Conservation (phyloP, 2,888 invertebrate genomes). For the Nudaria mundana region DNA sequence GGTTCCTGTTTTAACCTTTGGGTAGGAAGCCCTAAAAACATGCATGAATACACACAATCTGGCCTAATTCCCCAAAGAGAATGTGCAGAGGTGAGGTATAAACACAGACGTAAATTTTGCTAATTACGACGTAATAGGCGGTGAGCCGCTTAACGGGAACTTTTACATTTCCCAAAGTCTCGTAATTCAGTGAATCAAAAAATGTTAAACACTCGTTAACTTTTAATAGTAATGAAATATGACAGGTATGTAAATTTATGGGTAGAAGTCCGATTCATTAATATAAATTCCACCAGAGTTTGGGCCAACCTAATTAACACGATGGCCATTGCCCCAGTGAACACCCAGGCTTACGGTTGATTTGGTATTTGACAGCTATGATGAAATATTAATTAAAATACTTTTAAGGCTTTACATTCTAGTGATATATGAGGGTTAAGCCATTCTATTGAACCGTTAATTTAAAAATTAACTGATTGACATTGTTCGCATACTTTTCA, state of each 20-base stretch:
- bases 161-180: too few species aligned
- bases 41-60: too few species aligned
- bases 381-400: not conserved
- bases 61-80: too few species aligned
- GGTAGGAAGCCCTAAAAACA: too few species aligned
- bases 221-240: not conserved
- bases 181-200: not conserved
- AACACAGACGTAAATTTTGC: too few species aligned
- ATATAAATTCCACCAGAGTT: not conserved
- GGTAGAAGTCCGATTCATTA: not conserved
- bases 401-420: not conserved
- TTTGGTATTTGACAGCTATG: not conserved
- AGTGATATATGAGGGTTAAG: not conserved
- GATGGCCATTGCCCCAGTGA: conserved; percentile 6
- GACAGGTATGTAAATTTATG: not conserved
- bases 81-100: too few species aligned
- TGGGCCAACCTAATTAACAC: conserved; percentile 7
- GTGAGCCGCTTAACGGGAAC: too few species aligned
- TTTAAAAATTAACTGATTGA: not conserved
- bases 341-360: conserved; percentile 1
- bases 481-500: not conserved
- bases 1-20: too few species aligned
- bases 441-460: too few species aligned
- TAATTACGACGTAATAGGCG: too few species aligned
- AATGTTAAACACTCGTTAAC: not conserved